Base-by-base conservation (phyloP, 2,888 invertebrate genomes). In the Salticus scenicus region DNA sequence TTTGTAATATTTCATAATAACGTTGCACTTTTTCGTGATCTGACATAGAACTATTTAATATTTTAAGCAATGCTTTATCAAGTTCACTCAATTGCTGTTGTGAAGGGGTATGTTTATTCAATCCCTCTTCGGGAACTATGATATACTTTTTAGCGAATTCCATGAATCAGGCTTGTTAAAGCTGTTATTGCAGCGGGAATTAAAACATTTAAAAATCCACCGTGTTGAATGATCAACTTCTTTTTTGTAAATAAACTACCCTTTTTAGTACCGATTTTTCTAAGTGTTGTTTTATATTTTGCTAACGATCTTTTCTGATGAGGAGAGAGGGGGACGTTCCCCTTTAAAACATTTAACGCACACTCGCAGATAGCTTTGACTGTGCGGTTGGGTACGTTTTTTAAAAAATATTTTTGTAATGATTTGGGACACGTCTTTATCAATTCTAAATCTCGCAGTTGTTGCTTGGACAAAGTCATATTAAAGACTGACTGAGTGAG, bases 121-220 rank as follows among this genome's bases (percentile, higher is more conserved):
- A 5, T 1, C 27, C 17, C 8, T 72, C 51, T 72, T 51, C 72
- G 2, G 72, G 72, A 1, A 72, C 31, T 0, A 72, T 7, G 14
- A 31, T 31, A 47, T 17, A 51, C n/a, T 51, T 72, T 47, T 51
- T 72, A 72, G 51, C 47, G 31, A n/a, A 30, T n/a, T 72, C 72
- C 72, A 72, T 72, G 24, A 14, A 51, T 17, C 30, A 72, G 51
- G 1, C 17, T 30, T 28, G 51, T 30, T 10, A 72, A 17, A 4
- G n/a, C 51, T 8, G 1, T 51, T 5, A 72, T 7, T 30, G 72
- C 51, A 1, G 72, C 72, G 5, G 47, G 72, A 12, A 72, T 20
- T 8, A 69, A 69, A 7, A 69, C 20, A 20, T 69, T 69, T 10
- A 69, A 20, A 41, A 69, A 69, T 7, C 72, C 72, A 8, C 72